Conservation (phyloP, 2,113 vertebrate species). For the Callithrix jacchus region DNA sequence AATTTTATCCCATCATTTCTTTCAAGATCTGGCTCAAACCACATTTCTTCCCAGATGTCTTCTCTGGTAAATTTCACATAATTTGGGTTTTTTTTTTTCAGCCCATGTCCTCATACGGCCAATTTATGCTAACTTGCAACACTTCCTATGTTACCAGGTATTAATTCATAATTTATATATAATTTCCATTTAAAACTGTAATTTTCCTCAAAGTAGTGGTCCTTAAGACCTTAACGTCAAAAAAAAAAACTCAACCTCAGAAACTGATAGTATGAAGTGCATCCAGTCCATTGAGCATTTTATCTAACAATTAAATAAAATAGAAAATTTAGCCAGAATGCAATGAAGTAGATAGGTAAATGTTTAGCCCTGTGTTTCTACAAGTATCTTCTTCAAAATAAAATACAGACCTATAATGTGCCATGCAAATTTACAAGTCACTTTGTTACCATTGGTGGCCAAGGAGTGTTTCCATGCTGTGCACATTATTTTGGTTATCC, state of each 20-base stretch:
- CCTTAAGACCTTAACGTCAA: neutral
- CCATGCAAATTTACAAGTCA: neutral
- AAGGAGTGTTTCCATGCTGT: too few relatives aligned
- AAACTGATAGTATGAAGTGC: neutral
- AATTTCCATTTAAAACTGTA: slow-evolving; percentile 7
- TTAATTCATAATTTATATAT: neutral
- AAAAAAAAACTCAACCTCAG: neutral
- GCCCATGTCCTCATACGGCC: neutral
- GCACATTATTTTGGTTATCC: neutral
- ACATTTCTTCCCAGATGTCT: neutral
- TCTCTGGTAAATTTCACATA: neutral
- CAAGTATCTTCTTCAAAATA: neutral
- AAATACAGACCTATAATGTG: neutral
- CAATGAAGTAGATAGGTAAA: neutral
- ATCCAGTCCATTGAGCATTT: neutral
- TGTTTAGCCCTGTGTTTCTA: neutral
- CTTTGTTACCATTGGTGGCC: neutral
- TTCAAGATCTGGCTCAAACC: neutral
- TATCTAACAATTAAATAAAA: neutral
- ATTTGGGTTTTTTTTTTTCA: neutral
- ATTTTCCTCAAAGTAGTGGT: neutral
- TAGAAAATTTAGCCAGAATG: neutral
- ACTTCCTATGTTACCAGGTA: neutral
- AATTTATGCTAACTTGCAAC: neutral
- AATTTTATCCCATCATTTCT: neutral